These are phyloP conservation scores for Sebastes steindachneri DNA, from an alignment of 2,797 vertebrate genomes.

Conservation along the genomic window DNA sequence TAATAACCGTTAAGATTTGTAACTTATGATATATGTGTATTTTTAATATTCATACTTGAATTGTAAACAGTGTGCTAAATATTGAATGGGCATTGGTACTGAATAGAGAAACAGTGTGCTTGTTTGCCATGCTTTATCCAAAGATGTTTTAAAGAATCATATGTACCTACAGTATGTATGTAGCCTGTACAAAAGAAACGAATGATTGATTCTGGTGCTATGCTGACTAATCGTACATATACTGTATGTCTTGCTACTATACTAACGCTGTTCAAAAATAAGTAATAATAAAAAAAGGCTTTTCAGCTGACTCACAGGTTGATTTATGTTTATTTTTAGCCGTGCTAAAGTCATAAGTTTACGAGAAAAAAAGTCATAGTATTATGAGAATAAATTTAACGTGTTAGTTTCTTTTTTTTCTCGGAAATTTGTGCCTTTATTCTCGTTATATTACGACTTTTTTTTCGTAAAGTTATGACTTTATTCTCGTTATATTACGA, in stretches of 20 bases:
- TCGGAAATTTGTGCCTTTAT: no score
- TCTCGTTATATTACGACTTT: no score
- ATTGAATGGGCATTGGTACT: slow-evolving; percentile 71
- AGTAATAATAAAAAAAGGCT: slow-evolving; percentile 66
- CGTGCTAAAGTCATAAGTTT: no score
- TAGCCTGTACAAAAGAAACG: slow-evolving; percentile 71
- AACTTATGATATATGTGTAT: slow-evolving; percentile 89
- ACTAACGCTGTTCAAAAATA: slow-evolving; percentile 76
- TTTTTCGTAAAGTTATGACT: no score
- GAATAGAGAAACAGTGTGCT: slow-evolving; percentile 67
- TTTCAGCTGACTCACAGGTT: slow-evolving; percentile 33
- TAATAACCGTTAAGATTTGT: slow-evolving; percentile 84
- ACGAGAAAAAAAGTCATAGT: no score
- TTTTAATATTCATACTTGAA: slow-evolving; percentile 85
- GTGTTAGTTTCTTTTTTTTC: no score
- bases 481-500: no score
- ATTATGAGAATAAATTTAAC: no score
- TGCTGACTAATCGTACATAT: slow-evolving; percentile 70
- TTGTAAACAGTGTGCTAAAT: slow-evolving; percentile 75
- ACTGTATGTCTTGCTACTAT: slow-evolving; percentile 71
- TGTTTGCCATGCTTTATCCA: slow-evolving; percentile 82
- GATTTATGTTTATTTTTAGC: background rate
- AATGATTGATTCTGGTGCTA: slow-evolving; percentile 80
- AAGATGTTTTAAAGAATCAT: slow-evolving; percentile 81
- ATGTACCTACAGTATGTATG: slow-evolving; percentile 69